Evolutionary conservation across 2,797 vertebrate genomes (phyloP).

Genomic region (Hipposideros larvatus): DNA sequence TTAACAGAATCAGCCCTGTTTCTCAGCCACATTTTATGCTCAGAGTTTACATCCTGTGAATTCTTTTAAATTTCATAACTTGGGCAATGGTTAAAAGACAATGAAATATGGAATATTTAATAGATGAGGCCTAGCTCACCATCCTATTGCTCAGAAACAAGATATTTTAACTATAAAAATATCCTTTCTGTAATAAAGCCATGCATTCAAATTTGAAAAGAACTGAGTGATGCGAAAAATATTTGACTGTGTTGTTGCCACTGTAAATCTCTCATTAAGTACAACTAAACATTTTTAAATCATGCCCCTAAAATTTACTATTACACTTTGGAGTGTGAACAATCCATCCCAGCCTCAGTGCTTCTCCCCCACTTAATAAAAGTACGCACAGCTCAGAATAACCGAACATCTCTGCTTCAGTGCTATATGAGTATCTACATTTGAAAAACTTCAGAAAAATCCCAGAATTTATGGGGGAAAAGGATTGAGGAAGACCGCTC

Average conservation of each 20-base stretch:
- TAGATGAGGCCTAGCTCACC: neutral
- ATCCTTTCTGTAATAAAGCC: neutral
- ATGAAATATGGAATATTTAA: constrained; percentile 8
- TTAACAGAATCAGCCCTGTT: neutral
- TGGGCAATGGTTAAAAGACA: neutral
- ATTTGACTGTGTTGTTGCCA: neutral
- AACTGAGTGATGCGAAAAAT: neutral
- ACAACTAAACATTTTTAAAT: neutral
- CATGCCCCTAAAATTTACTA: neutral
- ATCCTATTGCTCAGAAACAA: neutral
- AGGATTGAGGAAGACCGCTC: neutral
- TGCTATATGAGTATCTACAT: too few relatives aligned
- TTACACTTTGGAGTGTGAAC: neutral
- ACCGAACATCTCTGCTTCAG: neutral
- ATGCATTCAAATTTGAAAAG: neutral
- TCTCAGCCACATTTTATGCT: constrained; percentile 18
- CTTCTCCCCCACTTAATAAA: neutral
- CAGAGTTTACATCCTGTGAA: neutral
- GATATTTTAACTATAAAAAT: constrained; percentile 1
- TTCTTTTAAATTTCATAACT: constrained; percentile 61
- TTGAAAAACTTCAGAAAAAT: neutral
- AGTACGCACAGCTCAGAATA: neutral
- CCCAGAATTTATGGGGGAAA: neutral
- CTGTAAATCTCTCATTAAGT: neutral
- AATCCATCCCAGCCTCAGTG: too few relatives aligned